Evolutionary conservation across 92 coral and sea anemone genomes (phyloP).

Genomic region (Pocillopora meandrina): DNA sequence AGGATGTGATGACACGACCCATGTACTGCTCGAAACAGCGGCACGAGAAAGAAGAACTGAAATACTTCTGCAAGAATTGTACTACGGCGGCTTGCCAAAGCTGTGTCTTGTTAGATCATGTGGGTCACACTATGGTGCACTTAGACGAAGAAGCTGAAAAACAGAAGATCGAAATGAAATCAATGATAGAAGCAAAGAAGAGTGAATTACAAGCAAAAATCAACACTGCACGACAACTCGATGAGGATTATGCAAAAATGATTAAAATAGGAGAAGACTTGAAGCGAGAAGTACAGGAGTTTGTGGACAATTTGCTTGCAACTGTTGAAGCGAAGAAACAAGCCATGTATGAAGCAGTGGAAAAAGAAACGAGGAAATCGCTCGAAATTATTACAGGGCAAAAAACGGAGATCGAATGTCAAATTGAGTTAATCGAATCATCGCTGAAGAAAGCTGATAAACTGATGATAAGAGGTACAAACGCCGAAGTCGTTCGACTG

Average conservation of each 20-base stretch:
- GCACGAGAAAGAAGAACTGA: no score
- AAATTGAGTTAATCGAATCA: background rate
- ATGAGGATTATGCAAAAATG: background rate
- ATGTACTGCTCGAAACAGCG: no score
- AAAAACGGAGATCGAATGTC: background rate
- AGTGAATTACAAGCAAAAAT: background rate
- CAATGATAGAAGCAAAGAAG: background rate
- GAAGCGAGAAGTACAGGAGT: background rate
- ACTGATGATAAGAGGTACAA: background rate
- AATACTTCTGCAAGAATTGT: no score
- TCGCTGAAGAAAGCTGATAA: constrained; percentile 6
- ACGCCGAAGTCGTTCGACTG: background rate
- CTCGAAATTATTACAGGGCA: no score
- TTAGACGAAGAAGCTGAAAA: no score
- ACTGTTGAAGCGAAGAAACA: background rate
- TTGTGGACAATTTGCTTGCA: background rate
- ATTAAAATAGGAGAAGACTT: background rate
- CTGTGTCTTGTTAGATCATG: no score
- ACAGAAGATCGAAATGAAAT: background rate
- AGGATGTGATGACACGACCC: no score
- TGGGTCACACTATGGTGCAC: no score
- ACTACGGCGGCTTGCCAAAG: no score
- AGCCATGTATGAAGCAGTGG: background rate
- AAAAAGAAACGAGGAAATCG: no score
- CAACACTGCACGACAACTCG: background rate